phyloP scores from a whole-genome alignment of 2,888 invertebrate species.

The Eristalinus aeneus region DNA sequence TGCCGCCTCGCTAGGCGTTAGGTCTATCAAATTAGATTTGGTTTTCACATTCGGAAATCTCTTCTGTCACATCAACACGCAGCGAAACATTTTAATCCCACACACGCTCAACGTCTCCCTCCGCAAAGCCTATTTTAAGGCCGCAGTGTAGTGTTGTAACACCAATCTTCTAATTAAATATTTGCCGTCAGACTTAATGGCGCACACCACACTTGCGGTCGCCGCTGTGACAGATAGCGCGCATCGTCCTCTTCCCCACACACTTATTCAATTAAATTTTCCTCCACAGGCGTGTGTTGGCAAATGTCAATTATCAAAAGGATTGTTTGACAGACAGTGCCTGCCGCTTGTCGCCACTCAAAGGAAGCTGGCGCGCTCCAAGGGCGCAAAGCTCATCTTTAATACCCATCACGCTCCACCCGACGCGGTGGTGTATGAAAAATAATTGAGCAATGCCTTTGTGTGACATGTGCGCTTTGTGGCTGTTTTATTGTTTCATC shows the following conservation, averaged over 20 bases:
- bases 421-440: neutral
- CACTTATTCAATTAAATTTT: slow-evolving; percentile 65
- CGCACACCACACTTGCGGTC: slow-evolving; percentile 28
- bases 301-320: slow-evolving; percentile 56
- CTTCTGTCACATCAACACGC: slow-evolving; percentile 54
- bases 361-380: slow-evolving; percentile 10
- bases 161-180: slow-evolving; percentile 42
- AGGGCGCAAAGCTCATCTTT: slow-evolving; percentile 27
- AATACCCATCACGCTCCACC: neutral
- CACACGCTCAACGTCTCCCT: too few species aligned
- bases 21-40: slow-evolving; percentile 64
- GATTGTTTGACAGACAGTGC: slow-evolving; percentile 46
- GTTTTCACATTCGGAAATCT: slow-evolving; percentile 58
- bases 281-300: slow-evolving; percentile 54
- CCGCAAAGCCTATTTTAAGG: neutral
- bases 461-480: slow-evolving; percentile 57
- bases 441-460: slow-evolving; percentile 60
- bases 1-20: neutral
- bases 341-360: neutral
- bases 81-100: slow-evolving; percentile 44
- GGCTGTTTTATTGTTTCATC: slow-evolving; percentile 62
- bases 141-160: neutral
- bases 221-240: slow-evolving; percentile 48
- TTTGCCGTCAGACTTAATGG: slow-evolving; percentile 50
- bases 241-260: slow-evolving; percentile 3